Base-by-base conservation (phyloP, 2,113 vertebrate genomes). In the Calypte anna region DNA sequence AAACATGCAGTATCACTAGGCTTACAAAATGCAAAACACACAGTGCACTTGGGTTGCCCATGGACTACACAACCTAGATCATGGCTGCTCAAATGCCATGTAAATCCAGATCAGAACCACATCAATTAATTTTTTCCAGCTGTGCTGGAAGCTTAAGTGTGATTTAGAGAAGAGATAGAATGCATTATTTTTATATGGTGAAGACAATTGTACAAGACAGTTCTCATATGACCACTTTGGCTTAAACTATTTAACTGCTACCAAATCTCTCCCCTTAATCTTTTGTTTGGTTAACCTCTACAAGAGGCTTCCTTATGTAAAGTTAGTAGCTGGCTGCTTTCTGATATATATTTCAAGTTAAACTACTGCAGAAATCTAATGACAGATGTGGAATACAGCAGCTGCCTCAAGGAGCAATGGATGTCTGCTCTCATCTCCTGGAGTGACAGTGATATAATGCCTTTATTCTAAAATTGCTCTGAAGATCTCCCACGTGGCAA, bases 401-500 rank as follows among this genome's bases (percentile, higher is more conserved):
- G 68, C 57, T 85, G n/a, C 43, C 93, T 95, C 66, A 51, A 90
- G 61, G 16, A 91, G 51, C 36, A 55, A 33, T 58, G 48, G 53
- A 86, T 46, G 66, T 72, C 81, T 88, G 31, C 55, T 82, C 46
- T 73, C 38, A 28, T 75, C 79, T 92, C 82, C 84, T 81, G 90
- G 61, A 92, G 57, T 66, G 58, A 81, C 25, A 38, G 67, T 86
- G 62, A 86, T 83, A 72, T 33, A 86, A 94, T 74, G 64, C 70
- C 43, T 97, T 91, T 67, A 63, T 90, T 86, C 38, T 48, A 76
- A 86, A 94, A 74, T 46, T 84, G 68, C 84, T 48, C 1, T 57
- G 68, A 91, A 85, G 78, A 66, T 92, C 77, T 96, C 79, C 77
- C 93, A 72, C 9, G 36, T 58, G 76, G 63, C 63, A 79, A 94